A percentile compares a stretch with the other conserved stretches of the same genome.
Evolutionary conservation across 2,888 invertebrate species (phyloP).

Genomic region (Andrena hattorfiana): DNA sequence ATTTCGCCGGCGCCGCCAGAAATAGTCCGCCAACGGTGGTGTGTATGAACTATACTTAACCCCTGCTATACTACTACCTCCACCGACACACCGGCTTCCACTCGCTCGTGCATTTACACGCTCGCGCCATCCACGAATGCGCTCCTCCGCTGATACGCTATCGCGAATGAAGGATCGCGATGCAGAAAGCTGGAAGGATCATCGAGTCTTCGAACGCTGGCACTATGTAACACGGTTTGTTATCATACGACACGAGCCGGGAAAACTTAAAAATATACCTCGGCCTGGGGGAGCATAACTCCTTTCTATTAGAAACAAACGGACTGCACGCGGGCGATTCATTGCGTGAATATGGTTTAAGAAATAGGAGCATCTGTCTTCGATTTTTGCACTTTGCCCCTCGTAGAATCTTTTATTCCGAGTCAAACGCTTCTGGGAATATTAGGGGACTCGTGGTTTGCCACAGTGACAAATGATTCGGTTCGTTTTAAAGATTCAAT

Average conservation of each 20-base stretch:
- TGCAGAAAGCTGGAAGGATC: neutral
- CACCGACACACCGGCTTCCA: constrained; percentile 22
- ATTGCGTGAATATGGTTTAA: neutral
- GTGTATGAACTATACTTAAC: constrained; percentile 75
- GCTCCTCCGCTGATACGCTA: neutral
- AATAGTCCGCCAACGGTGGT: constrained; percentile 77
- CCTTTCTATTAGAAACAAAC: constrained; percentile 19
- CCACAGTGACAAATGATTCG: no score
- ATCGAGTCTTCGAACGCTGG: neutral
- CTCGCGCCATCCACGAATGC: neutral
- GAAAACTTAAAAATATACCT: constrained; percentile 2
- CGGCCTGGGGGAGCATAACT: neutral
- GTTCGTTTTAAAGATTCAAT: no score
- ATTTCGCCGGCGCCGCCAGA: constrained; percentile 82
- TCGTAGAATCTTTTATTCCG: no score
- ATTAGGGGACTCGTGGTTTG: no score
- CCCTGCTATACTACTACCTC: constrained; percentile 56
- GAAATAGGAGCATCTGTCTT: neutral
- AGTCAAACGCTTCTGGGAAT: no score
- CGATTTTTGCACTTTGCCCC: neutral
- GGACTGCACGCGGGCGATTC: constrained; percentile 12
- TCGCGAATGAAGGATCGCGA: neutral
- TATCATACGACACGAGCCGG: neutral
- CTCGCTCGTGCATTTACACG: constrained; percentile 22
- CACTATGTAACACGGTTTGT: constrained; percentile 18